Conservation (phyloP, 2,797 vertebrate genomes). For the Rhinogobio ventralis region DNA sequence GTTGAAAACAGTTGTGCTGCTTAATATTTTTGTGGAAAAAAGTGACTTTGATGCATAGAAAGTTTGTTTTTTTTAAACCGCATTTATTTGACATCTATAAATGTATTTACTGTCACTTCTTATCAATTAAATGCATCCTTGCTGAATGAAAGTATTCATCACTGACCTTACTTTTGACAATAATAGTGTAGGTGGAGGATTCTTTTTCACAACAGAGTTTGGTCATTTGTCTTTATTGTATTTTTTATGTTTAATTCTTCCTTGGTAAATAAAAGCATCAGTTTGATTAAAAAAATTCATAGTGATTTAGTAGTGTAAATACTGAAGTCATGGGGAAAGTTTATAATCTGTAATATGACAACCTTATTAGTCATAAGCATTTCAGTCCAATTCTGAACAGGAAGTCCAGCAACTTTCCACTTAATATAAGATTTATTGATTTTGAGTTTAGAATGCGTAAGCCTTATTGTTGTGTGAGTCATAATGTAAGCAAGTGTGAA, state of each 20-base stretch:
- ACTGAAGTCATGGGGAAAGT: background rate
- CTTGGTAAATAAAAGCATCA: background rate
- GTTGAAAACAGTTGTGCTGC: too few relatives aligned
- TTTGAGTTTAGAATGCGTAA: background rate
- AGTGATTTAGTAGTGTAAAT: background rate
- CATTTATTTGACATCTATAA: background rate
- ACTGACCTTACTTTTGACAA: background rate
- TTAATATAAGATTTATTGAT: conserved; percentile 15
- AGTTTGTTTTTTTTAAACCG: too few relatives aligned
- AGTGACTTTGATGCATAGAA: too few relatives aligned
- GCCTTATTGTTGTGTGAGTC: conserved; percentile 5
- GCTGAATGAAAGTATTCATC: background rate
- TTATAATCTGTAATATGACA: background rate
- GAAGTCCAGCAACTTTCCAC: background rate
- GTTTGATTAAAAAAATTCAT: background rate
- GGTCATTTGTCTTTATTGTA: background rate
- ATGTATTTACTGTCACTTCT: background rate
- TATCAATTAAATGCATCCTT: background rate
- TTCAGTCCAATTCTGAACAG: background rate
- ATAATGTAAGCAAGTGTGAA: background rate
- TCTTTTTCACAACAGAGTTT: background rate
- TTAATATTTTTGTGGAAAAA: too few relatives aligned
- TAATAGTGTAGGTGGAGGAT: background rate
- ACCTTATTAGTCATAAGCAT: background rate
- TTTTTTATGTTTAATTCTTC: too few relatives aligned